Evolutionary conservation across 1,140 invertebrate genomes (phyloP).

Genomic region (Drosophila sucinea): DNA sequence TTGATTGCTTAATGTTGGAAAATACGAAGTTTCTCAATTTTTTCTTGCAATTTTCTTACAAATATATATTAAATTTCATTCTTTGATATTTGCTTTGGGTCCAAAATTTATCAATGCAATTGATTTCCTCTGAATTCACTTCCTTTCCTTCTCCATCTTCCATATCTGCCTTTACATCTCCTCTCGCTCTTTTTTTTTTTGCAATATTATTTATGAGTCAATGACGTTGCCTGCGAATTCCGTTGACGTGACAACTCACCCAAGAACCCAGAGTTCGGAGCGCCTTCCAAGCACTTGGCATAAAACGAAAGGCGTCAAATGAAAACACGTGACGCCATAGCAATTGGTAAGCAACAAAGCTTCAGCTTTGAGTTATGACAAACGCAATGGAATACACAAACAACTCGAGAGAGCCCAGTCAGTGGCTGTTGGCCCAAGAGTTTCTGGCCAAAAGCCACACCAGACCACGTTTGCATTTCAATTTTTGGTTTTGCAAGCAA

Average conservation of each 20-base stretch:
- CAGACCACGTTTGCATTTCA: conserved; percentile 75
- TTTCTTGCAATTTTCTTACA: not conserved
- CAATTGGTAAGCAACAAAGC: conserved; percentile 77
- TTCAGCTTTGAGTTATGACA: conserved; percentile 71
- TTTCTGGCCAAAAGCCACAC: conserved; percentile 15
- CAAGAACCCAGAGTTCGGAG: not conserved
- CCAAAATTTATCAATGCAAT: conserved; percentile 47
- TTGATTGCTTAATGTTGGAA: not conserved
- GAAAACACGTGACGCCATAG: conserved; percentile 70
- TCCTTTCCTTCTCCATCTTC: not conserved
- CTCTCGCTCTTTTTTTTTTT: conserved; percentile 5
- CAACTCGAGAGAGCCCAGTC: conserved; percentile 15
- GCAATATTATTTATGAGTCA: conserved; percentile 71
- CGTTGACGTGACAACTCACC: conserved; percentile 70
- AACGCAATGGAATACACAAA: conserved; percentile 60
- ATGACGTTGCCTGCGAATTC: conserved; percentile 68
- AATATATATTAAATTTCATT: conserved; percentile 37
- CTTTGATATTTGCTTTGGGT: conserved; percentile 1
- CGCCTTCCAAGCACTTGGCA: conserved; percentile 37
- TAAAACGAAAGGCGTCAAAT: conserved; percentile 59
- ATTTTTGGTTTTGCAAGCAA: conserved; percentile 60
- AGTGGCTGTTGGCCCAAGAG: not conserved
- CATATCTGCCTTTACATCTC: not conserved
- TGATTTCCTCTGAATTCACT: conserved; percentile 17
- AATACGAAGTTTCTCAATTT: not conserved